Conservation (phyloP, 2,113 vertebrate genomes). For the Pachypanchax playfairii region DNA sequence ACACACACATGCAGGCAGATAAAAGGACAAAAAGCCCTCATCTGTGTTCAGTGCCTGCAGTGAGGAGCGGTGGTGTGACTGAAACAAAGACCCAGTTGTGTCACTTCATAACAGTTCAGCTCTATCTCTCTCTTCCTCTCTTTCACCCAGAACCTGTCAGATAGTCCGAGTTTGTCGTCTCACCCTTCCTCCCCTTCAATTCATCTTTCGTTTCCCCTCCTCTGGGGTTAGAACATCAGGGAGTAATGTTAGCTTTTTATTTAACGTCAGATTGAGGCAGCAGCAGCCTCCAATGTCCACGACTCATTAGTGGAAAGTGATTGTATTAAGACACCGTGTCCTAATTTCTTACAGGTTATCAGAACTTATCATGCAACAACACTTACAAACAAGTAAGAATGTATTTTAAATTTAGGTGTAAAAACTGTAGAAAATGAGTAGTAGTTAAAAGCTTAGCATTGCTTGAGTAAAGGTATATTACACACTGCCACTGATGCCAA, state of each 20-base stretch:
- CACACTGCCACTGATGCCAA: too few relatives aligned
- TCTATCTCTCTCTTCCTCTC: constrained; percentile 40
- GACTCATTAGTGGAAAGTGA: constrained; percentile 27
- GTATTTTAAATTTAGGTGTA: too few relatives aligned
- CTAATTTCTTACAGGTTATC: constrained; percentile 2
- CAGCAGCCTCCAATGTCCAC: constrained; percentile 10
- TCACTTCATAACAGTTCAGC: constrained; percentile 86
- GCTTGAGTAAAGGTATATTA: too few relatives aligned
- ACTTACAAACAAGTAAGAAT: too few relatives aligned
- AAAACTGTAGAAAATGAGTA: too few relatives aligned
- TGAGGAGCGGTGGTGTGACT: constrained; percentile 81
- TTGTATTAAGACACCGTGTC: constrained; percentile 10
- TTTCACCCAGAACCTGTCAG: constrained; percentile 69
- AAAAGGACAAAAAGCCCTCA: constrained; percentile 65
- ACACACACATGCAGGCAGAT: constrained; percentile 47
- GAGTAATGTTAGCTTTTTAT: constrained; percentile 62
- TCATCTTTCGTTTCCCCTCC: constrained; percentile 88
- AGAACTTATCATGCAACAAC: too few relatives aligned
- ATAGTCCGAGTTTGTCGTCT: constrained; percentile 61
- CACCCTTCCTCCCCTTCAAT: constrained; percentile 86
- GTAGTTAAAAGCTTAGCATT: too few relatives aligned
- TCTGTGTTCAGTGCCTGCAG: constrained; percentile 79
- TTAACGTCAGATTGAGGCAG: constrained; percentile 54
- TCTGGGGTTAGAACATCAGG: constrained; percentile 37
- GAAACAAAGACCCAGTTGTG: constrained; percentile 89